A percentile compares a stretch with the other conserved stretches of the same genome.
phyloP scores from a whole-genome alignment of 2,113 vertebrate species.

The Entomyzon cyanotis region DNA sequence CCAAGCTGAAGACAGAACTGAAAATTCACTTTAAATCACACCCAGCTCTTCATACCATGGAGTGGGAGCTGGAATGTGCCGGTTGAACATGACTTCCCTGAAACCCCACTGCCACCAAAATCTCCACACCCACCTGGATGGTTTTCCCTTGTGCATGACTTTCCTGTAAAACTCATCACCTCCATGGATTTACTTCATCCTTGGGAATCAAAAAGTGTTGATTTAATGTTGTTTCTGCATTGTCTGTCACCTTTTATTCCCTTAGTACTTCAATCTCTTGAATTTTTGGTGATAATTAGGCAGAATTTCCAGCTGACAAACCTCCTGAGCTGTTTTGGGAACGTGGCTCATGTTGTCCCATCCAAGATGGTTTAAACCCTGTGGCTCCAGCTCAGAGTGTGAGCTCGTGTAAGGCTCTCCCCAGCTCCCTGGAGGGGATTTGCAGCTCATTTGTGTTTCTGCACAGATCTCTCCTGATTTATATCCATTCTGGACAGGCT shows the following conservation, averaged over 20 bases:
- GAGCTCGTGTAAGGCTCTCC: not conserved
- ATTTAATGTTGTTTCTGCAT: not conserved
- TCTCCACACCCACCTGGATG: not conserved
- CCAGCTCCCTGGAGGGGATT: not conserved
- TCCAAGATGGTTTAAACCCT: not conserved
- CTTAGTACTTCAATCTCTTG: not conserved
- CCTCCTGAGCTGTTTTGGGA: not conserved
- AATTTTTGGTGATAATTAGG: not conserved
- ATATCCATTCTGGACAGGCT: not conserved
- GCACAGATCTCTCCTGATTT: not conserved
- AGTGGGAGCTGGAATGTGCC: not conserved
- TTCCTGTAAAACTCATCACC: not conserved
- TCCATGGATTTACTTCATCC: not conserved
- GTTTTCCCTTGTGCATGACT: not conserved
- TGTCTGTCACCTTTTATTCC: not conserved
- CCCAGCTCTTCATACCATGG: accelerated
- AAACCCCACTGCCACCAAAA: not conserved
- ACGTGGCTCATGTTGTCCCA: not conserved
- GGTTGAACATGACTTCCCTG: not conserved
- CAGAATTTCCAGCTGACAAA: not conserved
- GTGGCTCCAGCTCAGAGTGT: not conserved
- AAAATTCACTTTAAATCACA: not conserved
- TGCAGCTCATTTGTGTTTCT: not conserved
- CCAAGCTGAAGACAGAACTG: not conserved
- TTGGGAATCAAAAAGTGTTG: accelerated